These are phyloP conservation scores for Phyllostomus discolor DNA, from an alignment of 2,113 vertebrate genomes.

Conservation along the genomic window DNA sequence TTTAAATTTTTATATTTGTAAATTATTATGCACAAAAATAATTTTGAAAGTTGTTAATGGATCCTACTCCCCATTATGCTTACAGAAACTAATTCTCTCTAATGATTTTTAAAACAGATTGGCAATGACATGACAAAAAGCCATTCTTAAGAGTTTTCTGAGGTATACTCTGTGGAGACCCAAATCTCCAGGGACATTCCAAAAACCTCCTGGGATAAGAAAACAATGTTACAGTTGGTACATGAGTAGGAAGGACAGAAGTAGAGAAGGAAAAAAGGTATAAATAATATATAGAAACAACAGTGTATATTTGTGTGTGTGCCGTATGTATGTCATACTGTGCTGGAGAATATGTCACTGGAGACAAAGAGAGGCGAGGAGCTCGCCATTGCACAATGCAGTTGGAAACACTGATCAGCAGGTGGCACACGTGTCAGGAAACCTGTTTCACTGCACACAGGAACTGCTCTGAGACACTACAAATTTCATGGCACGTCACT, in stretches of 20 bases:
- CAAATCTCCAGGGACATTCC: background rate
- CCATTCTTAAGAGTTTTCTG: background rate
- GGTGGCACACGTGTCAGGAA: slow-evolving; percentile 34
- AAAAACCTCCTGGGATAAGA: background rate
- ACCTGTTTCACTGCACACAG: background rate
- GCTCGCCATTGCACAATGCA: background rate
- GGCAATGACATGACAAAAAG: background rate
- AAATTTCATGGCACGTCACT: background rate
- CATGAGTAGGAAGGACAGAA: background rate
- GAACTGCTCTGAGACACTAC: background rate
- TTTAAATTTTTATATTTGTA: background rate
- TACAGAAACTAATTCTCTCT: background rate
- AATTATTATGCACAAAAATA: background rate
- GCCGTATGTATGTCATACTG: background rate
- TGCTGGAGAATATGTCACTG: background rate
- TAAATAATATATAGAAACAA: background rate
- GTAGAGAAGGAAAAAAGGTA: background rate
- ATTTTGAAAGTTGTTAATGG: background rate
- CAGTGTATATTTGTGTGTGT: background rate
- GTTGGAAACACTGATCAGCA: background rate
- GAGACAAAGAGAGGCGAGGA: background rate
- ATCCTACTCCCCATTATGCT: background rate
- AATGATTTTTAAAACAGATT: slow-evolving; percentile 6
- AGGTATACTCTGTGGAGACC: background rate
- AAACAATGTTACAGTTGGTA: background rate